A percentile compares a stretch with the other conserved stretches of the same genome.
phyloP scores from a whole-genome alignment of 1,140 invertebrate genomes.

The Magallana angulata region DNA sequence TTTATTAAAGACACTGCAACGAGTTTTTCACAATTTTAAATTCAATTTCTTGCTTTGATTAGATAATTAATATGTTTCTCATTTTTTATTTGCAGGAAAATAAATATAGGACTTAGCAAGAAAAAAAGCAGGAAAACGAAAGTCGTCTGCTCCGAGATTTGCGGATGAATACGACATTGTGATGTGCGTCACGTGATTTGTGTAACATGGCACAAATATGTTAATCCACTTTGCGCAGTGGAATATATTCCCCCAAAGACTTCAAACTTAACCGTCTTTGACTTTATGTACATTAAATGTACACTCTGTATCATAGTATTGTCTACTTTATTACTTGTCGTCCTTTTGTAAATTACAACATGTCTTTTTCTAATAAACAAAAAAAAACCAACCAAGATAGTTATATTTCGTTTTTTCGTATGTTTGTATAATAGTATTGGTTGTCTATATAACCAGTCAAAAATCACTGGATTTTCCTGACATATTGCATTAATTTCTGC shows the following conservation, averaged over 20 bases:
- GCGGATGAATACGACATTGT: neutral
- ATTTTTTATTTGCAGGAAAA: neutral
- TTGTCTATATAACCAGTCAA: too few relatives aligned
- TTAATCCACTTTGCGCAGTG: neutral
- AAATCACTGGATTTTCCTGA: too few relatives aligned
- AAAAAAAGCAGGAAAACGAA: neutral
- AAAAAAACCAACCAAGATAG: too few relatives aligned
- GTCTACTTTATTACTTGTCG: neutral
- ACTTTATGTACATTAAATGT: neutral
- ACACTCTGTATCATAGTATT: neutral
- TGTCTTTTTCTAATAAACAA: neutral
- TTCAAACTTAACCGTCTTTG: neutral
- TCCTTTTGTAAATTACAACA: too few relatives aligned
- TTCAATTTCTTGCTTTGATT: too few relatives aligned
- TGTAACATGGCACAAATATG: neutral
- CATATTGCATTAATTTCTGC: too few relatives aligned
- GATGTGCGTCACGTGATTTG: conserved; percentile 1
- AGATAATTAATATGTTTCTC: too few relatives aligned
- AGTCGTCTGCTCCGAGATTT: neutral
- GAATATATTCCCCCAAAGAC: conserved; percentile 9
- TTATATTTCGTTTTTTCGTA: too few relatives aligned
- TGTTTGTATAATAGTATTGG: too few relatives aligned
- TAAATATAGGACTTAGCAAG: neutral
- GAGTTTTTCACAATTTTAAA: too few relatives aligned
- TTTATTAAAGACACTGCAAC: neutral